Percentiles rank a stretch among this genome's conserved stretches.
Conservation (phyloP, 2,113 vertebrate species). For the Phyllopteryx taeniolatus region DNA sequence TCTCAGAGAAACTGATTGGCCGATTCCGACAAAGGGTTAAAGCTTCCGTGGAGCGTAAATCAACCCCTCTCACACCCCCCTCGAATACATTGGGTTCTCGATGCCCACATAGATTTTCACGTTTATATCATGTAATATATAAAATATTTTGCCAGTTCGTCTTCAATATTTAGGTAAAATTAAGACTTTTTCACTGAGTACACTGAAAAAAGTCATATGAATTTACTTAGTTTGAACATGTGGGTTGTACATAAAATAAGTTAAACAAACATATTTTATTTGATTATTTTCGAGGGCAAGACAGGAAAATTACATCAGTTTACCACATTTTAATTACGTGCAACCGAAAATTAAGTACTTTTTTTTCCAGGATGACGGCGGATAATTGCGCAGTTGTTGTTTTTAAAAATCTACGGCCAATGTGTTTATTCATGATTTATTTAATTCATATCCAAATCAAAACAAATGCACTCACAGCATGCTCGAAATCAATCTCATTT, state of each 20-base stretch:
- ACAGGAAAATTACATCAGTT: too few species aligned
- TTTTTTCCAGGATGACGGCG: too few species aligned
- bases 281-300: too few species aligned
- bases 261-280: too few species aligned
- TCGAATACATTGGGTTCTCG: not conserved
- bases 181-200: not conserved
- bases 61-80: conserved; percentile 68
- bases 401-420: not conserved
- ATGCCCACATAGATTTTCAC: not conserved
- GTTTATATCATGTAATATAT: not conserved
- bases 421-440: not conserved
- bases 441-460: not conserved
- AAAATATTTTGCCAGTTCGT: not conserved
- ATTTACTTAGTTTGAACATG: too few species aligned
- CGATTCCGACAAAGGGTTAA: conserved; percentile 89
- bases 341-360: too few species aligned
- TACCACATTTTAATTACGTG: too few species aligned
- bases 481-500: not conserved
- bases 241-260: too few species aligned
- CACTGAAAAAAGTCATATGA: too few species aligned
- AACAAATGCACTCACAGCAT: not conserved
- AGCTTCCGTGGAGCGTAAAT: conserved; percentile 83
- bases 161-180: not conserved
- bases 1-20: conserved; percentile 91
- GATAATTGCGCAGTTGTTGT: not conserved